Evolutionary conservation across 2,888 invertebrate species (phyloP).

Genomic region (Philaethria dido): DNA sequence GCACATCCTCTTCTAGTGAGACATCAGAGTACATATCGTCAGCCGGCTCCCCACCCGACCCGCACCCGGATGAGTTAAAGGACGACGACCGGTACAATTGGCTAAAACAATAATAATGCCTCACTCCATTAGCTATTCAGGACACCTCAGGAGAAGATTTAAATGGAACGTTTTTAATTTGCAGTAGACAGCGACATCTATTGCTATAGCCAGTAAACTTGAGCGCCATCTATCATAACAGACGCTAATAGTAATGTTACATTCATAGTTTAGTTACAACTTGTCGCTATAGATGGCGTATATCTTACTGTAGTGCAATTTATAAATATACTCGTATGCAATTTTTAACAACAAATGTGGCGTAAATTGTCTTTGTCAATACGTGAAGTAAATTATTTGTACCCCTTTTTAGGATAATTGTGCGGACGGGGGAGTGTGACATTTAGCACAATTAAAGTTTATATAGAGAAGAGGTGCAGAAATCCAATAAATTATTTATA

Average conservation of each 20-base stretch:
- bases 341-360: too few relatives aligned
- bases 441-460: too few relatives aligned
- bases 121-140: conserved; percentile 46
- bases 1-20: conserved; percentile 95
- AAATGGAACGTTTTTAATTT: conserved; percentile 34
- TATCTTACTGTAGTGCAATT: too few relatives aligned
- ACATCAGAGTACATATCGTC: conserved; percentile 98
- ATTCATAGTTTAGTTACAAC: conserved; percentile 30
- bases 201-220: conserved; percentile 18
- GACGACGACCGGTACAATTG: conserved; percentile 96
- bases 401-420: too few relatives aligned
- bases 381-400: too few relatives aligned
- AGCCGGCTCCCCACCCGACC: conserved; percentile 95
- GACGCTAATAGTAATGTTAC: neutral
- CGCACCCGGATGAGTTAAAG: conserved; percentile 96
- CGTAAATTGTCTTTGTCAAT: too few relatives aligned
- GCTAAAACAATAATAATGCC: conserved; percentile 81
- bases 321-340: too few relatives aligned
- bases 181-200: conserved; percentile 54
- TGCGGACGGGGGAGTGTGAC: too few relatives aligned
- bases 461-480: too few relatives aligned
- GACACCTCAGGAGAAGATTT: conserved; percentile 44
- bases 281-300: conserved; percentile 60
- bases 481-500: too few relatives aligned
- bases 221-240: conserved; percentile 55